Evolutionary conservation across 2,888 invertebrate genomes (phyloP).

Genomic region (Schizaphis graminum): DNA sequence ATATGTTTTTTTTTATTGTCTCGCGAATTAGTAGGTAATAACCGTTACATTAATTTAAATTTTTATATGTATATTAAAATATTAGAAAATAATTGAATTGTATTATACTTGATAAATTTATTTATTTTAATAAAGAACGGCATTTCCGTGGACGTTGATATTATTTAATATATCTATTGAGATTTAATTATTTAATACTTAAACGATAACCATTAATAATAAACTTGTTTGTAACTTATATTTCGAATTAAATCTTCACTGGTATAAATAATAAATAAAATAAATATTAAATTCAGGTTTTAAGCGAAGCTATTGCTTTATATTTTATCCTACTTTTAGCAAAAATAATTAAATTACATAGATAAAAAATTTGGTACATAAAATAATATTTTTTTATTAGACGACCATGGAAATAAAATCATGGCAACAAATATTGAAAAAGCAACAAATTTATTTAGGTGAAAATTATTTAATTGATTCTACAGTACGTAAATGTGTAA

Average conservation of each 20-base stretch:
- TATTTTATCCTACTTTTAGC: not conserved
- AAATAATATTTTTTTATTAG: not conserved
- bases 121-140: not conserved
- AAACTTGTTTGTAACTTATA: not conserved
- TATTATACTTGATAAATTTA: not conserved
- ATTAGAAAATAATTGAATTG: not conserved
- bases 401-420: not conserved
- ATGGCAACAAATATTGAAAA: not conserved
- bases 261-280: not conserved
- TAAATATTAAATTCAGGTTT: not conserved
- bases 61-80: not conserved
- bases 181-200: not conserved
- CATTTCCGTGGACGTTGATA: not conserved
- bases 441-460: not conserved
- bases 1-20: too few relatives aligned
- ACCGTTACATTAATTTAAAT: too few relatives aligned
- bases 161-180: not conserved
- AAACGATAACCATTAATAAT: not conserved
- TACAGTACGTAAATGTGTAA: not conserved
- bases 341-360: not conserved
- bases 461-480: not conserved
- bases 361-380: not conserved
- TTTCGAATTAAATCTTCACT: not conserved
- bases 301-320: not conserved
- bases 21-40: too few relatives aligned